These are phyloP conservation scores for Drosophila suzukii DNA, from an alignment of 1,140 invertebrate genomes.

Conservation along the genomic window DNA sequence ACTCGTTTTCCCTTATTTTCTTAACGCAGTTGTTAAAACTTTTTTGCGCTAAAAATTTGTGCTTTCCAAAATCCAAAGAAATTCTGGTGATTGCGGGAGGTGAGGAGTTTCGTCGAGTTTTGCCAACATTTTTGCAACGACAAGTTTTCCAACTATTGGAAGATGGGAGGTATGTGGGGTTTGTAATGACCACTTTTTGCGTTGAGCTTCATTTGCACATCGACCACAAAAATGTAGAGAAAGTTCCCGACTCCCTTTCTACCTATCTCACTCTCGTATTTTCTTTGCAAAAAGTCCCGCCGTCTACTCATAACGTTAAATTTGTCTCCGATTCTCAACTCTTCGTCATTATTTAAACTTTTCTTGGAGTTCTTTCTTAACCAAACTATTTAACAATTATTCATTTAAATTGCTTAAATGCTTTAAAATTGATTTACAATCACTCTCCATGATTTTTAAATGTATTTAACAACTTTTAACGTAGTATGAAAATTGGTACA, in stretches of 20 bases:
- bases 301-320: slow-evolving; percentile 18
- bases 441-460: too few relatives aligned
- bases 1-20: slow-evolving; percentile 60
- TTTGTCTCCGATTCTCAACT: neutral
- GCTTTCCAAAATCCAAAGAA: slow-evolving; percentile 60
- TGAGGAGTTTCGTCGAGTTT: slow-evolving; percentile 5
- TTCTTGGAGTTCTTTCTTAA: neutral
- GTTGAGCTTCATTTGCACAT: slow-evolving; percentile 77
- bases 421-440: neutral
- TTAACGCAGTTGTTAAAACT: slow-evolving; percentile 79
- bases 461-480: too few relatives aligned
- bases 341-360: neutral
- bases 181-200: slow-evolving; percentile 64
- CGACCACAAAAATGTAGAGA: slow-evolving; percentile 69
- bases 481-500: too few relatives aligned
- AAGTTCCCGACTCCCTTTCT: slow-evolving; percentile 17
- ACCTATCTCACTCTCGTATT: slow-evolving; percentile 1
- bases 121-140: slow-evolving; percentile 59
- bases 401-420: neutral
- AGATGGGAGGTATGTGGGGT: neutral
- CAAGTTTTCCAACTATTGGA: slow-evolving; percentile 71
- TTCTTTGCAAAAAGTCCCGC: slow-evolving; percentile 5
- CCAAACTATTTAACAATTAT: neutral
- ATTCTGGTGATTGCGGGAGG: slow-evolving; percentile 6
- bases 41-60: slow-evolving; percentile 66